Conservation (phyloP, 2,888 invertebrate species). For the Cepaea hortensis region DNA sequence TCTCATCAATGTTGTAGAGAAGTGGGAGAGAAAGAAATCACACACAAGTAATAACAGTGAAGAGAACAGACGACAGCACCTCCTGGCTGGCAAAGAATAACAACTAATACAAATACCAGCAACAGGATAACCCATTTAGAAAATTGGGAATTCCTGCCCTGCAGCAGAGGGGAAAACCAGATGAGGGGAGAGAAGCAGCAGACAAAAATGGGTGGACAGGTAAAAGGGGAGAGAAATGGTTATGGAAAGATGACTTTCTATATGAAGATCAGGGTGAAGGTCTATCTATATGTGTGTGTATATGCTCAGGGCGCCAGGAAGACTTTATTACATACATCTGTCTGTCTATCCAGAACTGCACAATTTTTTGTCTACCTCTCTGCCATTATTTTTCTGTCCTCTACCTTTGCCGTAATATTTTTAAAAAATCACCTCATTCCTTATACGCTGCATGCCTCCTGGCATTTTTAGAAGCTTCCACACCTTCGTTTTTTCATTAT, state of each 20-base stretch:
- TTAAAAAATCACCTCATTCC: too few species aligned
- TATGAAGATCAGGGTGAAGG: neutral
- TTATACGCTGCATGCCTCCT: too few species aligned
- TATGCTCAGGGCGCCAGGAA: too few species aligned
- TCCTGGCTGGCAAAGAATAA: neutral
- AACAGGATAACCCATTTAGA: constrained; percentile 11
- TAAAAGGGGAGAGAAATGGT: neutral
- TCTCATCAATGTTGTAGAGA: neutral
- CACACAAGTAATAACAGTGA: neutral
- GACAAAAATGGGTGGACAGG: neutral
- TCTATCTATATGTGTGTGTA: too few species aligned
- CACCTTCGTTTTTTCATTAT: neutral
- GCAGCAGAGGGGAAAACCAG: neutral
- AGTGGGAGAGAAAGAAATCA: neutral
- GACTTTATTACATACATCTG: too few species aligned
- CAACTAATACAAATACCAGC: neutral
- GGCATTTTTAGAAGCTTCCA: neutral
- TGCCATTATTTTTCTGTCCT: too few species aligned
- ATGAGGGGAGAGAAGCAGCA: neutral
- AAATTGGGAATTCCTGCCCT: neutral
- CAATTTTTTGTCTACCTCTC: too few species aligned
- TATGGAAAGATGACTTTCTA: neutral
- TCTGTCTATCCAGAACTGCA: too few species aligned
- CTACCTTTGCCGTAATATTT: too few species aligned
- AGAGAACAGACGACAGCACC: neutral